Conservation (phyloP, 2,797 vertebrate species). For the Sebastes minor region DNA sequence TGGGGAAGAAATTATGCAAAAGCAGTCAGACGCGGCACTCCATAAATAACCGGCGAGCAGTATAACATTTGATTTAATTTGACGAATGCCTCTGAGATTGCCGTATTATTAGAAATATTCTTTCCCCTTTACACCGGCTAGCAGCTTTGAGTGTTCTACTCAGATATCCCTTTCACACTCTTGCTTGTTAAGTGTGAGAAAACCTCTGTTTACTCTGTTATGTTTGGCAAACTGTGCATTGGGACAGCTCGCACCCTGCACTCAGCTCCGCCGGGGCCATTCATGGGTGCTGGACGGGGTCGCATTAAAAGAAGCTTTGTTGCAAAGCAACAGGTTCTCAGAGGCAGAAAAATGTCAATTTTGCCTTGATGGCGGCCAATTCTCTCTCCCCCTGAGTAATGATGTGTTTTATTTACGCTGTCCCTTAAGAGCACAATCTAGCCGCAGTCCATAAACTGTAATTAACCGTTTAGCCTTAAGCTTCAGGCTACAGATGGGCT, state of each 20-base stretch:
- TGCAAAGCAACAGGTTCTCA: conserved; percentile 88
- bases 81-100: conserved; percentile 51
- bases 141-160: conserved; percentile 32
- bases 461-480: conserved; percentile 83
- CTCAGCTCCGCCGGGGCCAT: conserved; percentile 71
- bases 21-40: conserved; percentile 55
- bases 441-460: conserved; percentile 78
- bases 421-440: conserved; percentile 78
- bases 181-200: conserved; percentile 78
- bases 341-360: conserved; percentile 86
- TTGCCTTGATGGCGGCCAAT: conserved; percentile 70
- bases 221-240: conserved; percentile 77
- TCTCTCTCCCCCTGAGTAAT: conserved; percentile 76
- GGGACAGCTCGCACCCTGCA: conserved; percentile 70
- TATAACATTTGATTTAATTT: conserved; percentile 50
- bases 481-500: conserved; percentile 76
- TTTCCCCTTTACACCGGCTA: not conserved
- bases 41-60: conserved; percentile 62
- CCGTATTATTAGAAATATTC: conserved; percentile 49
- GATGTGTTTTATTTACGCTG: conserved; percentile 86
- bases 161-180: conserved; percentile 68
- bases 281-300: conserved; percentile 75
- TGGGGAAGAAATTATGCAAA: conserved; percentile 65
- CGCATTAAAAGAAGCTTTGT: conserved; percentile 87
- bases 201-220: conserved; percentile 80